A percentile compares a stretch with the other conserved stretches of the same genome.
Evolutionary conservation across 2,113 vertebrate species (phyloP).

Genomic region (Scomber scombrus): DNA sequence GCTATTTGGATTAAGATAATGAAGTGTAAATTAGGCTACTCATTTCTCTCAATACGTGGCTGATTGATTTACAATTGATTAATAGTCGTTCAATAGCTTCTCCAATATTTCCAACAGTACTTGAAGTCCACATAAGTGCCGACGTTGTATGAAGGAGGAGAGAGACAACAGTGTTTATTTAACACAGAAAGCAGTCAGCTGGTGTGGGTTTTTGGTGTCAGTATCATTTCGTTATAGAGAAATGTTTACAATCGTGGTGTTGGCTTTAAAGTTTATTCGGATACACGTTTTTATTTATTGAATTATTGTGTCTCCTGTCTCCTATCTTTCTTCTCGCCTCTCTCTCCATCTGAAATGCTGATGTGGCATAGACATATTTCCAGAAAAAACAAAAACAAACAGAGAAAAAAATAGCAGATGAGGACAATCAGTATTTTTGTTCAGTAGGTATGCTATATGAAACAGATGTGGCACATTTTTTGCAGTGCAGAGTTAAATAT

Average conservation of each 20-base stretch:
- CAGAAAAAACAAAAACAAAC: neutral
- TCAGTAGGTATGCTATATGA: neutral
- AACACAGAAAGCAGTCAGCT: neutral
- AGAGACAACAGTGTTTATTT: conserved; percentile 19
- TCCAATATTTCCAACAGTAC: neutral
- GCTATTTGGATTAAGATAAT: no score
- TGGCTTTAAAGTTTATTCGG: no score
- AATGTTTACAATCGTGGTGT: neutral
- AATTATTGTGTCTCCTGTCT: neutral
- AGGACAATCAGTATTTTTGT: neutral
- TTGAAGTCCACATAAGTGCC: conserved; percentile 41
- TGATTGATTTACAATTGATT: neutral
- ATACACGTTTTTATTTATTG: neutral
- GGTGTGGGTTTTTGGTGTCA: neutral
- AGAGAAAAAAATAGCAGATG: neutral
- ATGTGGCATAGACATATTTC: neutral
- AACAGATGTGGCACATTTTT: conserved; percentile 51
- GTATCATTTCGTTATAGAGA: accelerated
- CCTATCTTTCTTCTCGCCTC: neutral
- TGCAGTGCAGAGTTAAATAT: conserved; percentile 59
- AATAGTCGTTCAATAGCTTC: neutral
- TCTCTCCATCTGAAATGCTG: neutral
- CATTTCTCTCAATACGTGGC: no score
- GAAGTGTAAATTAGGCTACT: neutral
- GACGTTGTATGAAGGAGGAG: conserved; percentile 39